Conservation (phyloP, 2,888 invertebrate species). For the Cremastinae sp. region DNA sequence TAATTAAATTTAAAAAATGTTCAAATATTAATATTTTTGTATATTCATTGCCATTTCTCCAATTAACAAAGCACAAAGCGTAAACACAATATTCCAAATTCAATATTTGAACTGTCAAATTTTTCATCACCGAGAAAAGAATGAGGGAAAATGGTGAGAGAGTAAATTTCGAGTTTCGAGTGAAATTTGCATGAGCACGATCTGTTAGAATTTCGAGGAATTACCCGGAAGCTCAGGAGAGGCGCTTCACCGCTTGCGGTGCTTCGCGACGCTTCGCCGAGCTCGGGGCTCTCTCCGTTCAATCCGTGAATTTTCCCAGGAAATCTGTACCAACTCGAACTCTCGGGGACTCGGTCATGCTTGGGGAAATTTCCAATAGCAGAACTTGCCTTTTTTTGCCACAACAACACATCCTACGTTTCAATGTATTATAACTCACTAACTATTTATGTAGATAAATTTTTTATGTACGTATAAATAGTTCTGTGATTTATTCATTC, state of each 20-base stretch:
- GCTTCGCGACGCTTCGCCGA: constrained; percentile 57
- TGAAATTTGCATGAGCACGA: constrained; percentile 13
- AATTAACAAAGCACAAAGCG: no score
- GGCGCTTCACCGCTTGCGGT: constrained; percentile 40
- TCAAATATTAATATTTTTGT: no score
- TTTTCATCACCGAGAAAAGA: no score
- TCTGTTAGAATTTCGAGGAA: constrained; percentile 40
- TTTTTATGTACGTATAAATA: not conserved
- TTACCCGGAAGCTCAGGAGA: constrained; percentile 44
- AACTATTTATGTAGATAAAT: not conserved
- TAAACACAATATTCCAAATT: no score
- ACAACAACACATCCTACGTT: constrained; percentile 30
- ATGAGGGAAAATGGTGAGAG: not conserved
- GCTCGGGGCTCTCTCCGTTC: constrained; percentile 27
- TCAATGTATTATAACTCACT: not conserved
- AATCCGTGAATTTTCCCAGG: constrained; percentile 52
- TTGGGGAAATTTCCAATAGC: constrained; percentile 37
- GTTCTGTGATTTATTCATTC: not conserved
- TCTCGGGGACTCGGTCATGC: constrained; percentile 45
- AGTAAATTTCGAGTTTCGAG: not conserved
- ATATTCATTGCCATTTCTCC: no score
- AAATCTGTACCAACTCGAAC: constrained; percentile 25
- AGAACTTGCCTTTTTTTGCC: constrained; percentile 21
- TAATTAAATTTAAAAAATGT: not conserved
- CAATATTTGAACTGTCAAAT: no score